Evolutionary conservation across 2,888 invertebrate genomes (phyloP).

Genomic region (Chloroclystis v-ata): DNA sequence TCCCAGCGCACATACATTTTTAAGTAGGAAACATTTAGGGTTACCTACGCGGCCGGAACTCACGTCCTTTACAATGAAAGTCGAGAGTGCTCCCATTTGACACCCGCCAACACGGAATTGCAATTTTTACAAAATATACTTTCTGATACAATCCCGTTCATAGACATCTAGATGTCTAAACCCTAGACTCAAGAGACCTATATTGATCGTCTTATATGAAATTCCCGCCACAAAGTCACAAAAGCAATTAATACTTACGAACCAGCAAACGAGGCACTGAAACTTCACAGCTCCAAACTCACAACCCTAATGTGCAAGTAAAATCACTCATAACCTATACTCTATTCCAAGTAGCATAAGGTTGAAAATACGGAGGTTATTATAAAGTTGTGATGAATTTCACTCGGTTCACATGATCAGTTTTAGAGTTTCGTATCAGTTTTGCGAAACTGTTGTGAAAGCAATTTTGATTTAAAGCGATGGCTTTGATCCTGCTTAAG

Average conservation of each 20-base stretch:
- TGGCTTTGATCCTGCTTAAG: neutral
- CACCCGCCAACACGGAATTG: too few species aligned
- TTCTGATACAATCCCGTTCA: too few species aligned
- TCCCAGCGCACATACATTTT: too few species aligned
- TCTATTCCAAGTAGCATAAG: neutral
- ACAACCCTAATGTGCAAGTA: slow-evolving; percentile 10
- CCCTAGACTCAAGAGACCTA: too few species aligned
- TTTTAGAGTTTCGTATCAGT: slow-evolving; percentile 22
- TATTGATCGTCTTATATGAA: too few species aligned
- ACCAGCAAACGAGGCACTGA: slow-evolving; percentile 17
- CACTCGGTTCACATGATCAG: slow-evolving; percentile 19
- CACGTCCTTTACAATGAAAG: too few species aligned
- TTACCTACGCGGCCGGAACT: too few species aligned
- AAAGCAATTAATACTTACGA: slow-evolving; percentile 25
- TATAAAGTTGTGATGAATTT: slow-evolving; percentile 23
- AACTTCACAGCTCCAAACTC: slow-evolving; percentile 20
- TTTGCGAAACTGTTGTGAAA: slow-evolving; percentile 14
- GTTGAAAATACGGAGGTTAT: neutral
- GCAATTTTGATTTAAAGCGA: slow-evolving; percentile 7
- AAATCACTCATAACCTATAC: slow-evolving; percentile 6
- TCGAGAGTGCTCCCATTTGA: too few species aligned
- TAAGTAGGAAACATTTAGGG: too few species aligned
- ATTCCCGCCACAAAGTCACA: slow-evolving; percentile 11
- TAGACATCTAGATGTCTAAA: too few species aligned
- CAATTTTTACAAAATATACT: too few species aligned